phyloP scores from a whole-genome alignment of 2,113 vertebrate genomes.

The Vanacampus margaritifer region DNA sequence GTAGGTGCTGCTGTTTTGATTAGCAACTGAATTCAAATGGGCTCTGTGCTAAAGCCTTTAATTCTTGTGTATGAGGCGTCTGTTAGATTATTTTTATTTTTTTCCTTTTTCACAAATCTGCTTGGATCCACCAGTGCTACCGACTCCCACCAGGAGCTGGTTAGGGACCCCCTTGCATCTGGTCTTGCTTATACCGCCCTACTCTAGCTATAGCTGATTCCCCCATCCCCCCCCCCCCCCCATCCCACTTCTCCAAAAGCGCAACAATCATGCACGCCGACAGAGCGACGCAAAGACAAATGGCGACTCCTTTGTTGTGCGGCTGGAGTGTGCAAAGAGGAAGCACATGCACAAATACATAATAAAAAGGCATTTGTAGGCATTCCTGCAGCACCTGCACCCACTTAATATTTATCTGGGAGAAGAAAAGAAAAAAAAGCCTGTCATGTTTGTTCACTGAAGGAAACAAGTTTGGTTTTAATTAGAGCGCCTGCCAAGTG shows the following conservation, averaged over 20 bases:
- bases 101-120: slow-evolving; percentile 11
- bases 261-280: slow-evolving; percentile 32
- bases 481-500: slow-evolving; percentile 78
- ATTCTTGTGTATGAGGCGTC: slow-evolving; percentile 3
- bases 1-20: background rate
- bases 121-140: slow-evolving; percentile 39
- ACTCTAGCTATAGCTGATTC: background rate
- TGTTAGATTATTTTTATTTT: background rate
- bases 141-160: slow-evolving; percentile 40
- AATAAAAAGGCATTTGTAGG: slow-evolving; percentile 57
- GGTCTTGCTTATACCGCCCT: slow-evolving; percentile 58
- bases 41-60: background rate
- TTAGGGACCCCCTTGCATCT: slow-evolving; percentile 58
- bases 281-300: slow-evolving; percentile 30
- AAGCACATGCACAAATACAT: slow-evolving; percentile 51
- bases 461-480: slow-evolving; percentile 84
- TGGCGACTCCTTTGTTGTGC: slow-evolving; percentile 37
- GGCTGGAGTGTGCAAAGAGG: slow-evolving; percentile 48
- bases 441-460: slow-evolving; percentile 78
- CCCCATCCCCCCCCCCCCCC: slow-evolving; percentile 2
- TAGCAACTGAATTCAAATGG: background rate
- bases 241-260: slow-evolving; percentile 29
- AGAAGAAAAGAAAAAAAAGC: slow-evolving; percentile 61
- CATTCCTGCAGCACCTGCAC: slow-evolving; percentile 86
- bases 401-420: slow-evolving; percentile 79